Evolutionary conservation across 2,113 vertebrate species (phyloP).

Genomic region (Columbina picui): DNA sequence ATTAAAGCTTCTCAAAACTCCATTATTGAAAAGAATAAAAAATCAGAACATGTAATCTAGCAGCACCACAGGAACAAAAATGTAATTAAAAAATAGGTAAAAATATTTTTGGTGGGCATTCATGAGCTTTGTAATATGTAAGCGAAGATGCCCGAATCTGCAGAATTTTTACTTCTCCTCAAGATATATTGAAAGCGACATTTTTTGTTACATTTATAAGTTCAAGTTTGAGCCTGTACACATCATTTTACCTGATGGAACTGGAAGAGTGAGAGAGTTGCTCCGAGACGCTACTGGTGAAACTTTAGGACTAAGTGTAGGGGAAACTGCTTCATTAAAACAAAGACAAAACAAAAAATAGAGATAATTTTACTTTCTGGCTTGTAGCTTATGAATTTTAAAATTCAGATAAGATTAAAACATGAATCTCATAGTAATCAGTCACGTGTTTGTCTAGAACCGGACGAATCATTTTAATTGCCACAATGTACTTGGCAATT

Average conservation of each 20-base stretch:
- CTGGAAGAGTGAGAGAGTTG: constrained; percentile 77
- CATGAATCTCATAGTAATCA: neutral
- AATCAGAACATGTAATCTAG: neutral
- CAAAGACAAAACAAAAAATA: neutral
- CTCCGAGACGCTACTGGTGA: constrained; percentile 82
- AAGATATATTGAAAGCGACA: neutral
- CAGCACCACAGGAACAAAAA: neutral
- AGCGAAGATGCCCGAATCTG: neutral
- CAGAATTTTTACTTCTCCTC: neutral
- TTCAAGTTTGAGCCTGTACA: neutral
- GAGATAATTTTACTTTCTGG: neutral
- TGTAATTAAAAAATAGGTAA: neutral
- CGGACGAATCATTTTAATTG: neutral
- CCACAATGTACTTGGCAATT: neutral
- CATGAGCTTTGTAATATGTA: neutral
- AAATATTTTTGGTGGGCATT: neutral
- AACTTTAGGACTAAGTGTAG: constrained; percentile 78
- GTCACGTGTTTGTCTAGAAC: neutral
- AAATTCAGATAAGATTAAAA: neutral
- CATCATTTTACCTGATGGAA: constrained; percentile 73
- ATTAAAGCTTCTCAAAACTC: neutral
- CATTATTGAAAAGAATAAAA: neutral
- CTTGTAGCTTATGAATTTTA: neutral
- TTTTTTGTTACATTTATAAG: neutral
- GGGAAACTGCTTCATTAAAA: constrained; percentile 77